A percentile compares a stretch with the other conserved stretches of the same genome.
These are phyloP conservation scores for Cyanoramphus novaezelandiae DNA, from an alignment of 2,113 vertebrate species.

Conservation along the genomic window DNA sequence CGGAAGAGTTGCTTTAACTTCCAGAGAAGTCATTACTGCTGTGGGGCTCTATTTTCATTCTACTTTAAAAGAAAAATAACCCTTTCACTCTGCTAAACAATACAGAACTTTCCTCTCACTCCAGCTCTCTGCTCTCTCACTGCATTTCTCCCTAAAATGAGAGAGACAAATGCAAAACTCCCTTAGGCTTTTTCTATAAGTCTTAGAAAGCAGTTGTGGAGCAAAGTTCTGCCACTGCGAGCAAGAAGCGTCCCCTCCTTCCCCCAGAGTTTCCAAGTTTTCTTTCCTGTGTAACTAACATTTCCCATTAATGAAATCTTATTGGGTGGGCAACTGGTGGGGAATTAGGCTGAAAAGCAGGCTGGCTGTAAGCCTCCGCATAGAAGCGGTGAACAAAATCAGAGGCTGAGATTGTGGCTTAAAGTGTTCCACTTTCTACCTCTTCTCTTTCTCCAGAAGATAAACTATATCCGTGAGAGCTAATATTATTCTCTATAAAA, in stretches of 20 bases:
- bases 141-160: background rate
- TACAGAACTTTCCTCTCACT: background rate
- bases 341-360: background rate
- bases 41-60: background rate
- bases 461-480: background rate
- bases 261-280: background rate
- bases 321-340: background rate
- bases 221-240: background rate
- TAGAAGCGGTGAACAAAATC: background rate
- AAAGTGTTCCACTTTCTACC: background rate
- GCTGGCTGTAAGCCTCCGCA: background rate
- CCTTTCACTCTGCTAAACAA: background rate
- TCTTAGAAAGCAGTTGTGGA: background rate
- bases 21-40: conserved; percentile 6
- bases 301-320: background rate
- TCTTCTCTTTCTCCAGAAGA: background rate
- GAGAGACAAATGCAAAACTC: background rate
- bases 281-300: background rate
- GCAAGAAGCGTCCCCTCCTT: background rate
- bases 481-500: background rate
- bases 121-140: background rate
- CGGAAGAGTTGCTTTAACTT: background rate
- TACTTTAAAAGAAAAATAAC: background rate
- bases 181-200: background rate
- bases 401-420: background rate